Evolutionary conservation across 2,113 vertebrate genomes (phyloP).

Genomic region (Asarcornis scutulata): DNA sequence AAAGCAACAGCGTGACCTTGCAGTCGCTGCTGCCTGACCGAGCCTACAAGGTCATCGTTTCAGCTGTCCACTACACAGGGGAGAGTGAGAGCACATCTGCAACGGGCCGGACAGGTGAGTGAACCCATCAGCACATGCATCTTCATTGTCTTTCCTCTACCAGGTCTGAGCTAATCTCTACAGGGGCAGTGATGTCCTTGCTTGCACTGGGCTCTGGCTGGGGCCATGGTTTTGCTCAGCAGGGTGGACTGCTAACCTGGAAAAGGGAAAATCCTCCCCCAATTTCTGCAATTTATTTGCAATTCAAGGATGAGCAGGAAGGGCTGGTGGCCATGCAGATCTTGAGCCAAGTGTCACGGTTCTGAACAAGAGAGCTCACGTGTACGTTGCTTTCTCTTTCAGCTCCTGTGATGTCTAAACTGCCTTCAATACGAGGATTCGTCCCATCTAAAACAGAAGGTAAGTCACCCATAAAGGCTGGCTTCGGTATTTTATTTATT

Average conservation of each 20-base stretch:
- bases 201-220: neutral
- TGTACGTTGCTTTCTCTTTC: neutral
- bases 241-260: neutral
- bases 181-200: fast-evolving
- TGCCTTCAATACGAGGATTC: constrained; percentile 57
- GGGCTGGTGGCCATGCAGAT: fast-evolving
- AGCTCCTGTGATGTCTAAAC: constrained; percentile 61
- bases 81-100: constrained; percentile 80
- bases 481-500: neutral
- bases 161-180: fast-evolving
- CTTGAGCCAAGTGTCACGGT: fast-evolving
- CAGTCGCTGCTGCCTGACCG: constrained; percentile 83
- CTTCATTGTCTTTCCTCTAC: fast-evolving
- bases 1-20: constrained; percentile 75
- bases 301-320: neutral
- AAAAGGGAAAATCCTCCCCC: neutral
- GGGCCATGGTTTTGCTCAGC: neutral
- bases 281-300: fast-evolving
- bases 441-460: constrained; percentile 44
- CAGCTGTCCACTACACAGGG: constrained; percentile 83
- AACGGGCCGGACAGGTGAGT: constrained; percentile 83
- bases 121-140: fast-evolving
- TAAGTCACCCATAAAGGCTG: neutral
- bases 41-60: constrained; percentile 84
- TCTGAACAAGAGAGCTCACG: neutral